Evolutionary conservation across 2,888 invertebrate genomes (phyloP).

Genomic region (Apamea monoglypha): DNA sequence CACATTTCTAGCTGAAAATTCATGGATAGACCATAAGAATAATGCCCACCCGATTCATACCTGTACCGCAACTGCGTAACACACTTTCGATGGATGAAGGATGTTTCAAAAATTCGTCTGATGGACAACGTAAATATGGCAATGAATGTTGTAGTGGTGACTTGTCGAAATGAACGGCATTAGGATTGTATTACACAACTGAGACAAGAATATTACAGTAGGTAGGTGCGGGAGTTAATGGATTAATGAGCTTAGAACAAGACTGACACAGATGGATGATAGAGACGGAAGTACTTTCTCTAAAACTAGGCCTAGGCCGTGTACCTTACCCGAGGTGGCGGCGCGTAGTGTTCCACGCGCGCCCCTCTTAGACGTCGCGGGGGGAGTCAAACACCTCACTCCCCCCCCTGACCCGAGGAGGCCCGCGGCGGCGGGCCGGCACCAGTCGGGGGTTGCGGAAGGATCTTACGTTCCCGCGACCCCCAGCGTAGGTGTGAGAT

Average conservation of each 20-base stretch:
- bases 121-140: background rate
- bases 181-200: background rate
- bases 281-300: background rate
- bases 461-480: too few relatives aligned
- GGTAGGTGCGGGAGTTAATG: background rate
- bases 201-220: background rate
- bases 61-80: background rate
- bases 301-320: background rate
- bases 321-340: too few relatives aligned
- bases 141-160: background rate
- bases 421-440: too few relatives aligned
- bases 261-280: background rate
- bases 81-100: background rate
- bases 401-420: too few relatives aligned
- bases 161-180: background rate
- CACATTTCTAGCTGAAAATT: slow-evolving; percentile 39
- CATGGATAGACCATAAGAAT: background rate
- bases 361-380: too few relatives aligned
- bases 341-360: too few relatives aligned
- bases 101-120: too few relatives aligned
- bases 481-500: too few relatives aligned
- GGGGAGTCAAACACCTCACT: too few relatives aligned
- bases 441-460: too few relatives aligned
- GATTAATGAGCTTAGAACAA: background rate
- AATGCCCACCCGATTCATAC: background rate